Evolutionary conservation across 2,888 invertebrate species (phyloP), one percentile per base, ranked within the genome.

Genomic region (Tuberolachnus salignus): DNA sequence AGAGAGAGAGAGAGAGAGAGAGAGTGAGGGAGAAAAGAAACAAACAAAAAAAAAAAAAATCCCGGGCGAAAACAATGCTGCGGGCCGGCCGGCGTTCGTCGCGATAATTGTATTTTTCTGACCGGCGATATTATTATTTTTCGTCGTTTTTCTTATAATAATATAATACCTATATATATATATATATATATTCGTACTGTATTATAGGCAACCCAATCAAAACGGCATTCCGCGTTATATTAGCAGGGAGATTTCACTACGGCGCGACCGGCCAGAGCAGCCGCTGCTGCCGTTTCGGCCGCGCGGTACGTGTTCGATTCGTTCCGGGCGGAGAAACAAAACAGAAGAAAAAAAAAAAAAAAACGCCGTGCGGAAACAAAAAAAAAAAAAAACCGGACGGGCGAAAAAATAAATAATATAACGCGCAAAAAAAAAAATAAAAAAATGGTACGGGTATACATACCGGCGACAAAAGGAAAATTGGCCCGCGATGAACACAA

Each of bases 351-450:
- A 10, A 51, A 21, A n/a, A n/a, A 21, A 21, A 19, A 55, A 21
- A 57, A 57, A 13, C 34, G 14, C 46, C 11, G 26, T 13, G 61
- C 72, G 61, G 61, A 59, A 61, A 72, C 61, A 72, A 51, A 49
- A 72, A 72, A 59, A 19, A 8, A 53, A n/a, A 19, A 16, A 53
- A 49, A 72, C 49, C 61, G 26, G 59, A 16, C 44, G 74, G 53
- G 61, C 46, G 55, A 67, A 78, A 34, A 75, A 75, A 78, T 57
- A 78, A 78, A 78, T 67, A 67, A n/a, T n/a, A n/a, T n/a, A n/a
- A n/a, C n/a, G n/a, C n/a, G n/a, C 34, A 34, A 34, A 6, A 34
- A 78, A 26, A 78, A 73, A 73, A 3, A 34, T 4, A 6, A 34
- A 78, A 26, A 78, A 73, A 73, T 19, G 26, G 26, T 34, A 34